A percentile compares a stretch with the other conserved stretches of the same genome.
Evolutionary conservation across 2,113 vertebrate genomes (phyloP).

Genomic region (Charadrius vociferus): DNA sequence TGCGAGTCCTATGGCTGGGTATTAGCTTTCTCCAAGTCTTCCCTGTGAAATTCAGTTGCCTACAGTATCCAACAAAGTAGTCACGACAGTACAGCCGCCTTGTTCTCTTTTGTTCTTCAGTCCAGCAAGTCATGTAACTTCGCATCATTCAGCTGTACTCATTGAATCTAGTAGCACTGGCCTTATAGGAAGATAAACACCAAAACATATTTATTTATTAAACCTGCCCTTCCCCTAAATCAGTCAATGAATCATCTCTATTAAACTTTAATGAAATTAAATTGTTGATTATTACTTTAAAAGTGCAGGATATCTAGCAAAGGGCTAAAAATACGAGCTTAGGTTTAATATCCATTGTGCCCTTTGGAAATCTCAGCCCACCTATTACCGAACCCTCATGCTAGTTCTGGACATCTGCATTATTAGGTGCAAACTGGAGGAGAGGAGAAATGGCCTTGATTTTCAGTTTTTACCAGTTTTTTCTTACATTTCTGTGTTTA

Average conservation of each 20-base stretch:
- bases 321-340: not conserved
- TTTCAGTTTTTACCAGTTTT: not conserved
- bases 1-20: not conserved
- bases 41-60: not conserved
- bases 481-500: not conserved
- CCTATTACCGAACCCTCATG: not conserved
- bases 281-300: not conserved
- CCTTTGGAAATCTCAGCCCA: not conserved
- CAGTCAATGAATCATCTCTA: not conserved
- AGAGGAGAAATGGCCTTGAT: not conserved
- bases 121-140: not conserved
- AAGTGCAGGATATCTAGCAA: not conserved
- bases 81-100: not conserved
- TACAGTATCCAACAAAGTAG: not conserved
- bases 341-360: not conserved
- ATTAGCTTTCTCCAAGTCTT: not conserved
- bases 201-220: not conserved
- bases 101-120: not conserved
- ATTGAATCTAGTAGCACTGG: not conserved
- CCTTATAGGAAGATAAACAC: not conserved
- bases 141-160: not conserved
- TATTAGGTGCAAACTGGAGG: not conserved
- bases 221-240: not conserved
- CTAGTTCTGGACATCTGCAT: not conserved
- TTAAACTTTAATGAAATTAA: not conserved